phyloP scores from a whole-genome alignment of 2,888 invertebrate genomes.

The Oscheius onirici region DNA sequence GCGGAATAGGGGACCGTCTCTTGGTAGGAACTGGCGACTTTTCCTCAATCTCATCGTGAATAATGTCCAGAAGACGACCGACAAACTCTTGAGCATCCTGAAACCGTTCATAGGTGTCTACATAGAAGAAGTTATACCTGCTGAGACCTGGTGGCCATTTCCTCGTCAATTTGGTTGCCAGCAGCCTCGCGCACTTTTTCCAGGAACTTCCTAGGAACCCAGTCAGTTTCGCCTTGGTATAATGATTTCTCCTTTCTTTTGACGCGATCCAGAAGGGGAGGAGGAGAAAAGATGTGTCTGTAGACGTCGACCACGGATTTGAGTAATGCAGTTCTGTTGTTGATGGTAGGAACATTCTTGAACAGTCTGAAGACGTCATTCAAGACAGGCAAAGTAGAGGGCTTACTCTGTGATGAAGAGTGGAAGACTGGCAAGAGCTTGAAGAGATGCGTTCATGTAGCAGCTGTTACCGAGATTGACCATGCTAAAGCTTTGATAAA shows the following conservation, averaged over 20 bases:
- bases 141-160: constrained; percentile 4
- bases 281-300: not conserved
- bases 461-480: constrained; percentile 39
- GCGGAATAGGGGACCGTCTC: not conserved
- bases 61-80: not conserved
- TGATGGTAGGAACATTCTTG: not conserved
- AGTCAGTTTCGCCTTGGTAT: not conserved
- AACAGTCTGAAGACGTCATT: not conserved
- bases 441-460: constrained; percentile 37
- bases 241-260: not conserved
- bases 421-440: constrained; percentile 17
- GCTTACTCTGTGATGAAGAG: constrained; percentile 1
- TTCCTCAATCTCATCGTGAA: constrained; percentile 18
- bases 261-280: not conserved
- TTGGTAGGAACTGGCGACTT: not conserved
- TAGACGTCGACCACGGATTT: not conserved
- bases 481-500: constrained; percentile 19
- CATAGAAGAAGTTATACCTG: constrained; percentile 3
- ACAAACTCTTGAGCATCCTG: constrained; percentile 30
- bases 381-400: not conserved
- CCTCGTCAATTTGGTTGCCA: constrained; percentile 16
- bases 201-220: not conserved
- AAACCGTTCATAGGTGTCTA: not conserved
- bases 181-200: constrained; percentile 1
- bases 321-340: not conserved